phyloP scores from a whole-genome alignment of 2,113 vertebrate species.

The Tragelaphus imberbis region DNA sequence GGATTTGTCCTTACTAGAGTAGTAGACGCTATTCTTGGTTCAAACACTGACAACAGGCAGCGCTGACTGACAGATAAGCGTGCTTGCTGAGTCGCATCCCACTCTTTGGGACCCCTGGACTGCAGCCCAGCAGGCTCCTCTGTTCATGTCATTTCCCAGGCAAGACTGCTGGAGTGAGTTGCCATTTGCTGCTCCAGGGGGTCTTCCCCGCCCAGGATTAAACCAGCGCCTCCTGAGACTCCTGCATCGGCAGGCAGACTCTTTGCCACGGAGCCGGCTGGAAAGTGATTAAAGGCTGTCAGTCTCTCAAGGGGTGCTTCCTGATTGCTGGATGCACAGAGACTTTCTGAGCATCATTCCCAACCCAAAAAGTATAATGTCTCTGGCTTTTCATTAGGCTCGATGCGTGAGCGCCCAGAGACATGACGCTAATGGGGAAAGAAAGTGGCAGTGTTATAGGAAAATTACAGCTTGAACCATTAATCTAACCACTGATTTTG shows the following conservation, averaged over 20 bases:
- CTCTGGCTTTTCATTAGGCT: background rate
- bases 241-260: background rate
- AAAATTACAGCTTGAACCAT: background rate
- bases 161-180: background rate
- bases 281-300: background rate
- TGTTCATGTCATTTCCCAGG: background rate
- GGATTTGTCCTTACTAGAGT: background rate
- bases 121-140: background rate
- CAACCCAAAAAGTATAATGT: background rate
- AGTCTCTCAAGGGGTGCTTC: background rate
- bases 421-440: background rate
- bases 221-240: fast-evolving
- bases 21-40: background rate
- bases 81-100: background rate
- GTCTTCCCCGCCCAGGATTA: background rate
- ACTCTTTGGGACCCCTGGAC: background rate
- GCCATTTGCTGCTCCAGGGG: background rate
- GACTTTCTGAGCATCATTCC: background rate
- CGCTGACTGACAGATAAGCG: background rate
- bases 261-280: background rate
- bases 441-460: background rate
- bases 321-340: background rate
- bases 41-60: background rate
- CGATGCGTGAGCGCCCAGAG: background rate
- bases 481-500: background rate